These are phyloP conservation scores for Drosophila ustulata DNA, from an alignment of 2,888 invertebrate species.

Conservation along the genomic window DNA sequence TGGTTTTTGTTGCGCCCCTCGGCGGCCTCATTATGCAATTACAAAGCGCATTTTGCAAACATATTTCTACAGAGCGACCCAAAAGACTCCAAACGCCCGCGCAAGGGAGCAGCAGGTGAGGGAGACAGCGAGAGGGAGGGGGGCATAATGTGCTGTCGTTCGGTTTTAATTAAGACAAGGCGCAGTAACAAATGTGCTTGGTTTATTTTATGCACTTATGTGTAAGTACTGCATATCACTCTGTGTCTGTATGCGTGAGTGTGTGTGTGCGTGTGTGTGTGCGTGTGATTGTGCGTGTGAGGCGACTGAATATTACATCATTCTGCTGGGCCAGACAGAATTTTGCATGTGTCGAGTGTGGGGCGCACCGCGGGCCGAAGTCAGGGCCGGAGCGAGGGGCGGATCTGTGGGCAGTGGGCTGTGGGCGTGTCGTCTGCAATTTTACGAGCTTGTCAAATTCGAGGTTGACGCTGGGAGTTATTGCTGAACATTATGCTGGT, in stretches of 20 bases:
- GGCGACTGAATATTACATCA: conserved; percentile 59
- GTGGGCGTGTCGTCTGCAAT: conserved; percentile 10
- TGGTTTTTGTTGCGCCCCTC: conserved; percentile 39
- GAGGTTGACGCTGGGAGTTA: conserved; percentile 27
- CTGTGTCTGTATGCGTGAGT: neutral
- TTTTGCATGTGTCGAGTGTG: conserved; percentile 19
- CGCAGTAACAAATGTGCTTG: conserved; percentile 9
- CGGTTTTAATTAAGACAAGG: conserved; percentile 56
- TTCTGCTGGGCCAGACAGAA: conserved; percentile 46
- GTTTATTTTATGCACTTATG: neutral
- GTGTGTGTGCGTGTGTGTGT: conserved; percentile 4
- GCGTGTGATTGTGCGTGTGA: conserved; percentile 1
- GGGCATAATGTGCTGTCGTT: conserved; percentile 45
- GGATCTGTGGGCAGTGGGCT: neutral
- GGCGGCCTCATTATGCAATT: conserved; percentile 72
- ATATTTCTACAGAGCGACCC: conserved; percentile 39
- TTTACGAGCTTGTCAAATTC: conserved; percentile 17
- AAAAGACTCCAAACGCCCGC: conserved; percentile 28
- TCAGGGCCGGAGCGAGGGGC: neutral
- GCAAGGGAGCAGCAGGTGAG: conserved; percentile 2
- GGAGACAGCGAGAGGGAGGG: neutral
- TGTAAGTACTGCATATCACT: conserved; percentile 25
- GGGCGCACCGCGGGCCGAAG: neutral
- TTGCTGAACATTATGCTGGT: conserved; percentile 16
- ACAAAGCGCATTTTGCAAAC: conserved; percentile 57